Conservation (phyloP, 2,888 invertebrate genomes). For the Andrena praecox region DNA sequence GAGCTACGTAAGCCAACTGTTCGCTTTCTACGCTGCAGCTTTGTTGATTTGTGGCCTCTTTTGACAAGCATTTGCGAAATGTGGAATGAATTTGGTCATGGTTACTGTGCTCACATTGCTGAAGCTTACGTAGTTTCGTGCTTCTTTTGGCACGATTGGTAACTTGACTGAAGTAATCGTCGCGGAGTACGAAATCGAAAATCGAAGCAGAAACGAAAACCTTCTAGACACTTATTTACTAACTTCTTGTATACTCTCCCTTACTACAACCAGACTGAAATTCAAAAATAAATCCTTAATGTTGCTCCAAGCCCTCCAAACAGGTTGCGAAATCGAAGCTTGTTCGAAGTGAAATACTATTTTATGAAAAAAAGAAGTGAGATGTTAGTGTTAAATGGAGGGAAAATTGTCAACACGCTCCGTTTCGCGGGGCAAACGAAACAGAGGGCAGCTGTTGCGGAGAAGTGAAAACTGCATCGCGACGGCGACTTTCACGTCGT, state of each 20-base stretch:
- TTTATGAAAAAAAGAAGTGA: background rate
- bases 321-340: too few species aligned
- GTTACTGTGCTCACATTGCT: background rate
- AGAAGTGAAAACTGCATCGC: conserved; percentile 70
- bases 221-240: too few species aligned
- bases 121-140: background rate
- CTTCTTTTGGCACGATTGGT: background rate
- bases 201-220: too few species aligned
- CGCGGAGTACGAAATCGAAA: too few species aligned
- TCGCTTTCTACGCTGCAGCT: background rate
- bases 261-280: too few species aligned
- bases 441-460: conserved; percentile 17
- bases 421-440: conserved; percentile 11
- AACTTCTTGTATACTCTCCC: too few species aligned
- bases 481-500: conserved; percentile 71
- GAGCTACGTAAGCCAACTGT: background rate
- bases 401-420: conserved; percentile 5
- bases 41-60: conserved; percentile 6
- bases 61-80: conserved; percentile 14
- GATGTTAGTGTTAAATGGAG: background rate
- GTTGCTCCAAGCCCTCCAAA: too few species aligned
- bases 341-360: too few species aligned
- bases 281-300: too few species aligned
- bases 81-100: background rate
- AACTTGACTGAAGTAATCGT: too few species aligned